Base-by-base conservation (phyloP, 2,888 invertebrate genomes). In the Polyommatus iphigenia region DNA sequence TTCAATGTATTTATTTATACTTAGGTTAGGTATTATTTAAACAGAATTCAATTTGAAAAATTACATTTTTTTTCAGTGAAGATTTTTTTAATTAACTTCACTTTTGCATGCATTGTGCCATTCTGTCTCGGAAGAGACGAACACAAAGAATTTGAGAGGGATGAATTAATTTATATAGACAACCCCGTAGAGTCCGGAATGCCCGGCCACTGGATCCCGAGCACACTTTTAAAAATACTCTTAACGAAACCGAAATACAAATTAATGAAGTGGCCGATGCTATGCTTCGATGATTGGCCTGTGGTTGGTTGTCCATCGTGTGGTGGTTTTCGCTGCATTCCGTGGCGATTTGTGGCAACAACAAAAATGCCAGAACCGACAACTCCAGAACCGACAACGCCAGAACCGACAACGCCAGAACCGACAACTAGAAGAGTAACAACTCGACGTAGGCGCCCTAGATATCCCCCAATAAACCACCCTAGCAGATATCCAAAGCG, bases 191-290 rank as follows among this genome's bases (percentile, higher is more conserved):
- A 90, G 81, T 82, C 89, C 0, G 81, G 85, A 5, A 84, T 89
- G 85, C 89, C 89, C 0, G 85, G 89, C 3, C 89, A 89, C 79
- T 90, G 89, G 89, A 79, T 90, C 2, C 89, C 89, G 1, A 54
- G 83, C 2, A 89, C 88, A 76, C 81, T 90, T 3, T 78, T 89
- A 0, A 89, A 87, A 83, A 78, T 78, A 1, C 84, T 85, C 0
- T 59, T 86, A 15, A 79, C 67, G 15, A 73, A 77, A 36, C 46
- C 71, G 20, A 32, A 76, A 36, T 32, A 59, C 13, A 59, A 76
- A 15, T 36, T 59, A 0, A 50, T n/a, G 32, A 77, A 77, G 50
- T 32, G 29, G 10, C 18, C 29, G 41, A 18, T 20, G 24, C 20
- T 8, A 62, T n/a, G 18, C 57, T 0, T n/a, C 8, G 20, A 62